Evolutionary conservation across 2,888 invertebrate genomes (phyloP).

Genomic region (Napeogenes inachia): DNA sequence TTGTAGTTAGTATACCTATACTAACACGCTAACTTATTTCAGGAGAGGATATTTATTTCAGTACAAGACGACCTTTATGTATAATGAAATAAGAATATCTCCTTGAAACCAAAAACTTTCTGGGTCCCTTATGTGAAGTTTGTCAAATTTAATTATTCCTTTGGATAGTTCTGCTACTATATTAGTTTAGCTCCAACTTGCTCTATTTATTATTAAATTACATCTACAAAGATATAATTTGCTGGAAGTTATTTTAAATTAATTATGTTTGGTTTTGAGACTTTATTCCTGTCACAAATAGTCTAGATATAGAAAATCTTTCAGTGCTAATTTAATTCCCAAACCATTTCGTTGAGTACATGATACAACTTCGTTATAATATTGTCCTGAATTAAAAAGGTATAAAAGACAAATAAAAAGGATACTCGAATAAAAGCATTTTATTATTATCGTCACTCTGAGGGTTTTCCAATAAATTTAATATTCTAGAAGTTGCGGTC

Average conservation of each 20-base stretch:
- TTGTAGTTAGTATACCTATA: too few species aligned
- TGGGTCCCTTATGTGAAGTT: neutral
- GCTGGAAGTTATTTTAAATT: neutral
- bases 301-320: too few species aligned
- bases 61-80: neutral
- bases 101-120: neutral
- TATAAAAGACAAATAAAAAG: too few species aligned
- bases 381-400: too few species aligned
- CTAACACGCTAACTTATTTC: neutral
- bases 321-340: too few species aligned
- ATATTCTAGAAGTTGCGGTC: neutral
- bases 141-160: neutral
- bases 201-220: conserved; percentile 1
- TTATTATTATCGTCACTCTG: too few species aligned
- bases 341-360: too few species aligned
- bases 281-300: too few species aligned
- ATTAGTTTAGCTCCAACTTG: neutral
- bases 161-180: neutral
- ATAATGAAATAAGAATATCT: conserved; percentile 1
- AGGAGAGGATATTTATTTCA: neutral
- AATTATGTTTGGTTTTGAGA: neutral
- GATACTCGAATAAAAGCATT: too few species aligned
- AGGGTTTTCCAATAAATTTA: neutral
- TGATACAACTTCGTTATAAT: too few species aligned
- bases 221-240: neutral